phyloP scores from a whole-genome alignment of 2,113 vertebrate species.

The Serilophus lunatus region DNA sequence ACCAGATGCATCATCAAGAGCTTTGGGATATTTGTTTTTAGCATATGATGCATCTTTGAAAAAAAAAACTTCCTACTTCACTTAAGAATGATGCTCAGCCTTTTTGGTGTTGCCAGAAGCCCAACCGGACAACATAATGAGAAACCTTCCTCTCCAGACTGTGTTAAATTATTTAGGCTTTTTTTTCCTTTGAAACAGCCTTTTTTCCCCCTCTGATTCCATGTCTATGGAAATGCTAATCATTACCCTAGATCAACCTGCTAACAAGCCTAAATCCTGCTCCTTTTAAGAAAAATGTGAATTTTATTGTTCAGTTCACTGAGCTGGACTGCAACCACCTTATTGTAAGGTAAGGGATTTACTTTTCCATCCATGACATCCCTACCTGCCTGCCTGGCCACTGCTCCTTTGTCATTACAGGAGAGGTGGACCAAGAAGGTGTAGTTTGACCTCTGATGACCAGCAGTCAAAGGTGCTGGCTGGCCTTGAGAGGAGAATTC shows the following conservation, averaged over 20 bases:
- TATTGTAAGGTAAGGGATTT: neutral
- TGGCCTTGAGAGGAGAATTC: neutral
- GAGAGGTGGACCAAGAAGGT: neutral
- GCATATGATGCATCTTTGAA: conserved; percentile 18
- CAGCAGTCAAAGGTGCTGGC: neutral
- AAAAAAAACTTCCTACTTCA: conserved; percentile 51
- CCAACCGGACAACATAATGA: neutral
- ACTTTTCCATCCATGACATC: neutral
- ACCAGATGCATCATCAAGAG: conserved; percentile 37
- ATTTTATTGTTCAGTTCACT: neutral
- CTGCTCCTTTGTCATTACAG: neutral
- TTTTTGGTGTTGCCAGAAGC: conserved; percentile 2
- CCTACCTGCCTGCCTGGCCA: neutral
- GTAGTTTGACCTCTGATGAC: neutral
- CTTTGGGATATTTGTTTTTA: conserved; percentile 56
- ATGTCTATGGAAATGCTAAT: neutral
- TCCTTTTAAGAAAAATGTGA: neutral
- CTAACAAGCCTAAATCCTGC: neutral
- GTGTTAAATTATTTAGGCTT: neutral
- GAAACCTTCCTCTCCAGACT: neutral
- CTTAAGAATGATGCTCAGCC: conserved; percentile 48
- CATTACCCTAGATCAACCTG: neutral
- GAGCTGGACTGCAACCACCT: neutral
- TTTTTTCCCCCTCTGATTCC: neutral
- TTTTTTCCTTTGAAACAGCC: neutral